Evolutionary conservation across 2,888 invertebrate species (phyloP).

Genomic region (Keiferia lycopersicella): DNA sequence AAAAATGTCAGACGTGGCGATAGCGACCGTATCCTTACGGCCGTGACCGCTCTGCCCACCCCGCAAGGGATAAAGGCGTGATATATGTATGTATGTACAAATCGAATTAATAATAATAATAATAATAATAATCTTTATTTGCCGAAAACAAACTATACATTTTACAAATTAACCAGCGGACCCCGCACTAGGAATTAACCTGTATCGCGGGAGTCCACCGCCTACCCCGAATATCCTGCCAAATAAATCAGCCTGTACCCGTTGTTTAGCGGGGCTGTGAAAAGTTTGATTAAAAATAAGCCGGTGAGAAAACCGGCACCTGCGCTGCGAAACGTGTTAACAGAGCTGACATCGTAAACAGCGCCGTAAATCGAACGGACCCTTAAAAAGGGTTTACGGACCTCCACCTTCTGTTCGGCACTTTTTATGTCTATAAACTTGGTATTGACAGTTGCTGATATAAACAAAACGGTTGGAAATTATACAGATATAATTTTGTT

Average conservation of each 20-base stretch:
- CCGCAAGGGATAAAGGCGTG: no score
- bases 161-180: no score
- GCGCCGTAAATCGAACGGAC: constrained; percentile 56
- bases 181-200: no score
- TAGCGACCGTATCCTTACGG: no score
- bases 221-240: neutral
- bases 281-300: constrained; percentile 35
- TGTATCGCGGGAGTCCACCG: no score
- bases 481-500: no score
- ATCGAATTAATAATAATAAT: no score
- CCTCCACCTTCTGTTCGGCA: constrained; percentile 31
- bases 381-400: constrained; percentile 49
- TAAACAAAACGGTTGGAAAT: neutral
- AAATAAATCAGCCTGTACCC: neutral
- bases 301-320: constrained; percentile 47
- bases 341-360: constrained; percentile 55
- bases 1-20: no score
- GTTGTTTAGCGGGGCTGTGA: constrained; percentile 13
- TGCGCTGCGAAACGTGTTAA: constrained; percentile 47
- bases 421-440: constrained; percentile 9
- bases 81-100: no score
- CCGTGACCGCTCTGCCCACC: no score
- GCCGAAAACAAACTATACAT: no score
- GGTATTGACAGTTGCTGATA: constrained; percentile 5
- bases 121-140: no score